Evolutionary conservation across 1,140 invertebrate genomes (phyloP), one percentile per base, ranked within the genome.

Genomic region (Cydia amplana): DNA sequence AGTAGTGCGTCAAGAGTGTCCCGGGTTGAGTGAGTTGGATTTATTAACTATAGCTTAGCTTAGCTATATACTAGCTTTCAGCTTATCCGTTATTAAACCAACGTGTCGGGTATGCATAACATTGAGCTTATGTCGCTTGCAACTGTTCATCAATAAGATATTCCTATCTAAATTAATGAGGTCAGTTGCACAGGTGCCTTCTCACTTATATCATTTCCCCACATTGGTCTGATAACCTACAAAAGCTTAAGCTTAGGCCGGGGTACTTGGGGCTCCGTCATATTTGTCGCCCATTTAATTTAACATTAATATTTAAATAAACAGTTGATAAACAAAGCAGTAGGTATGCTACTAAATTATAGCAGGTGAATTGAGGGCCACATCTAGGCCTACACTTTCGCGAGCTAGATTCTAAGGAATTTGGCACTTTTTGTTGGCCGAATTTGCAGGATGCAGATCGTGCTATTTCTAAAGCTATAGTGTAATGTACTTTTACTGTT

Each of bases 31-130:
- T 40, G 10, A 5, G 40, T 10, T 40, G 40, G 40, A 12, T 40
- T 75, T 20, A 76, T 32, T 23, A 18, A 74, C 16, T 67, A 20
- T 60, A n/a, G n/a, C n/a, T n/a, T n/a, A n/a, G n/a, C n/a, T n/a
- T n/a, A n/a, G n/a, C n/a, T n/a, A n/a, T n/a, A n/a, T n/a, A n/a
- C n/a, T 5, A 60, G n/a, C 7, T 60, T 18, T 20, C 18, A 60
- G 18, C 18, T 60, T 20, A 20, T 60, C 18, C 55, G n/a, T 60
- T 60, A 60, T 60, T 60, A 60, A 60, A 28, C 3, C 6, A 20
- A 72, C 43, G 23, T 23, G n/a, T 46, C 51, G 74, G 12, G 67
- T 79, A 78, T 64, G n/a, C 49, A 25, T 2, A 18, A 6, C 16
- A 18, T 7, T 25, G 12, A 51, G 73, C 14, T 51, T n/a, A 51